Percentiles rank a stretch among this genome's conserved stretches.
These are phyloP conservation scores for Phymanthus crucifer DNA, from an alignment of 92 coral and sea anemone species.

Conservation along the genomic window DNA sequence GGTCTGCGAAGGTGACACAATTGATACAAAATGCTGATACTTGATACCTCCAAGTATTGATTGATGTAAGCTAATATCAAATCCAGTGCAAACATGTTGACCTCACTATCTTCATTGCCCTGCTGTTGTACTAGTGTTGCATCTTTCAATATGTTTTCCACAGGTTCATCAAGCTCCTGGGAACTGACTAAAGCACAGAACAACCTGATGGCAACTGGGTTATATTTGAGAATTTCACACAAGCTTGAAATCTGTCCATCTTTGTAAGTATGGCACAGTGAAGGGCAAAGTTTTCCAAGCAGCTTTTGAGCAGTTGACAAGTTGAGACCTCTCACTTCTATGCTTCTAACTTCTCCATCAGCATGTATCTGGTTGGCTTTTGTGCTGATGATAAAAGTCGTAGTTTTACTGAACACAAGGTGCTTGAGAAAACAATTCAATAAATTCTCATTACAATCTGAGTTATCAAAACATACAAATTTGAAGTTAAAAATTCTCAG, in stretches of 20 bases:
- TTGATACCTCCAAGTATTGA: conserved; percentile 6
- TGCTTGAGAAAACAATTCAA: conserved; percentile 53
- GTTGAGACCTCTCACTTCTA: conserved; percentile 47
- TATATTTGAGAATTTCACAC: conserved; percentile 23
- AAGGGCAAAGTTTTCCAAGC: conserved; percentile 3
- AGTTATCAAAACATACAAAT: conserved; percentile 74
- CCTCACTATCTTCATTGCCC: background rate
- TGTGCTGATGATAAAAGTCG: conserved; percentile 31
- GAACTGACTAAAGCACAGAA: conserved; percentile 39
- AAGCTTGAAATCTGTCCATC: conserved; percentile 19
- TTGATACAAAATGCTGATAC: conserved; percentile 38
- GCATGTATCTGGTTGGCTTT: background rate
- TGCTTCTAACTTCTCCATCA: background rate
- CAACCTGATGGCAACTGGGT: conserved; percentile 61
- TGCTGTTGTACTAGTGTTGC: background rate
- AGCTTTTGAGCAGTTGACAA: conserved; percentile 4
- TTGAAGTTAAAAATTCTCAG: conserved; percentile 57
- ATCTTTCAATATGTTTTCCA: background rate
- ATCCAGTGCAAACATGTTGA: conserved; percentile 6
- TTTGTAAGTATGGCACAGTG: background rate
- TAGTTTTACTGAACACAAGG: conserved; percentile 32
- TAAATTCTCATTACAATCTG: conserved; percentile 35
- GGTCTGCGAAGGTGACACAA: conserved; percentile 70
- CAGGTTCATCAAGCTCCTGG: background rate
- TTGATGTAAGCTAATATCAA: conserved; percentile 20